Conservation (phyloP, 2,888 invertebrate species). For the Cerceris rybyensis region DNA sequence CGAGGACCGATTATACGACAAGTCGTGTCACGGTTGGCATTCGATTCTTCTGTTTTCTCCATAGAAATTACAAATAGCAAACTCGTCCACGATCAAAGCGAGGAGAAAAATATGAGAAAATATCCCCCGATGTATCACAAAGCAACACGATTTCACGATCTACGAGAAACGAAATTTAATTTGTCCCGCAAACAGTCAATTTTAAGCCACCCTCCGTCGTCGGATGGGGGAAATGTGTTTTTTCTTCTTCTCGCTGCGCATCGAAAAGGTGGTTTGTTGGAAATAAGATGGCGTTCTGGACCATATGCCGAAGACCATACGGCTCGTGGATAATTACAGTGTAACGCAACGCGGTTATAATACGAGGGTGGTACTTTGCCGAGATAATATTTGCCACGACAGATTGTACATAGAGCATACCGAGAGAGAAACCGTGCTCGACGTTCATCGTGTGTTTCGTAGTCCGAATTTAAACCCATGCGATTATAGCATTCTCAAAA, state of each 20-base stretch:
- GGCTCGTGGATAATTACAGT: slow-evolving; percentile 60
- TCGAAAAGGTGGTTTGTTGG: slow-evolving; percentile 28
- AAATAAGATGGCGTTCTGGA: slow-evolving; percentile 44
- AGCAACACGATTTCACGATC: slow-evolving; percentile 47
- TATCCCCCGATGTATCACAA: slow-evolving; percentile 25
- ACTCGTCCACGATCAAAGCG: background rate
- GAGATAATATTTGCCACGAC: slow-evolving; percentile 56
- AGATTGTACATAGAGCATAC: slow-evolving; percentile 34
- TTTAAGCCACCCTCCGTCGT: slow-evolving; percentile 29
- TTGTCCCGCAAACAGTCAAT: slow-evolving; percentile 48
- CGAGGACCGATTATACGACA: slow-evolving; percentile 8
- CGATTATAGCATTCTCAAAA: too few relatives aligned
- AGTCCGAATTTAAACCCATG: background rate
- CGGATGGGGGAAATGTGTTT: slow-evolving; percentile 12
- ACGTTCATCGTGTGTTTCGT: slow-evolving; percentile 12
- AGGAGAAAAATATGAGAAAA: background rate
- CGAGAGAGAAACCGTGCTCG: slow-evolving; percentile 16
- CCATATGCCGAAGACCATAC: slow-evolving; percentile 57
- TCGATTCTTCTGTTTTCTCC: slow-evolving; percentile 15
- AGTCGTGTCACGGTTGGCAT: background rate
- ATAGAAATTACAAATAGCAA: slow-evolving; percentile 22
- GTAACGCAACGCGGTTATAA: slow-evolving; percentile 43
- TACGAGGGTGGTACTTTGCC: slow-evolving; percentile 33
- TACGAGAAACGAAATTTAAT: slow-evolving; percentile 54
- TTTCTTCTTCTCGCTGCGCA: background rate